Evolutionary conservation across 64 coral and sea anemone species (phyloP).

Genomic region (Orbicella faveolata): DNA sequence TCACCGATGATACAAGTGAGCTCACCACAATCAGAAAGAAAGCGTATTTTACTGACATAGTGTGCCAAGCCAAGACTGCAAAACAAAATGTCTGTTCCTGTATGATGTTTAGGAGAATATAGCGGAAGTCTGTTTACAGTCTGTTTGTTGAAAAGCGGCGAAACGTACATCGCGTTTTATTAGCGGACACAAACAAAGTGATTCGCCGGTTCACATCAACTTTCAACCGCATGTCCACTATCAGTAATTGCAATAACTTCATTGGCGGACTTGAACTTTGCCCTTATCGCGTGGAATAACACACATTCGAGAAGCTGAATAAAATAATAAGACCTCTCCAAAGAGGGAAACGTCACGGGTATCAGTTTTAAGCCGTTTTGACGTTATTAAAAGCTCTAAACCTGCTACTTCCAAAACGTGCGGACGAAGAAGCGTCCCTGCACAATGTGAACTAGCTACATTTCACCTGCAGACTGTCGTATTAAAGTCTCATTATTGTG

Average conservation of each 20-base stretch:
- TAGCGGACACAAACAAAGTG: conserved; percentile 10
- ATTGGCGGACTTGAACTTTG: neutral
- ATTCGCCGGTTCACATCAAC: conserved; percentile 5
- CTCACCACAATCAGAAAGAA: neutral
- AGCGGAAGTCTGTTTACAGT: neutral
- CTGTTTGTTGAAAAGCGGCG: neutral
- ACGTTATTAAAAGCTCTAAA: too few relatives aligned
- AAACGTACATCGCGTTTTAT: conserved; percentile 29
- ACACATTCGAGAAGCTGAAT: neutral
- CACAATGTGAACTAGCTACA: neutral
- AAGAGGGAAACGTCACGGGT: neutral
- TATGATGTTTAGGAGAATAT: neutral
- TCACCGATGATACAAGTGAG: neutral
- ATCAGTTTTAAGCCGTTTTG: neutral
- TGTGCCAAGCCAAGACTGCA: neutral
- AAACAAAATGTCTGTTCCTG: neutral
- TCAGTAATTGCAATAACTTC: neutral
- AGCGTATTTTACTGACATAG: neutral
- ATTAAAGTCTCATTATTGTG: neutral
- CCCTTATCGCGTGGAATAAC: neutral
- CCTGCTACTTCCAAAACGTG: too few relatives aligned
- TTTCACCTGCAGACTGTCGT: neutral
- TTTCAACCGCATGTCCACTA: conserved; percentile 16
- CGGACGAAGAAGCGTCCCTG: too few relatives aligned
- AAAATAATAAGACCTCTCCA: conserved; percentile 22